These are phyloP conservation scores for Pristis pectinata DNA, from an alignment of 2,797 vertebrate species.

Conservation along the genomic window DNA sequence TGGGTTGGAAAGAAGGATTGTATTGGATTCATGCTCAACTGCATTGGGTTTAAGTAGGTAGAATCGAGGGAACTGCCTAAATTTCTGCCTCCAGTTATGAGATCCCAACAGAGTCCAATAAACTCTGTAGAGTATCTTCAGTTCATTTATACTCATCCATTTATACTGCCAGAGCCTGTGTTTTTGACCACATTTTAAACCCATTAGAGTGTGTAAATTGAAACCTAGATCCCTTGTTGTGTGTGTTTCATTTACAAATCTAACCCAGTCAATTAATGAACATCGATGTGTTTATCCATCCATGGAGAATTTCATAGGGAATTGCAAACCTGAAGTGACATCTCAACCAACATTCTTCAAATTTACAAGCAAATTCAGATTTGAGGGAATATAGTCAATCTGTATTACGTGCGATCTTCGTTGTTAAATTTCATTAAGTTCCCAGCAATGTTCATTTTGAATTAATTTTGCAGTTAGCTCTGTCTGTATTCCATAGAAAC, in stretches of 20 bases:
- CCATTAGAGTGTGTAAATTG: not conserved
- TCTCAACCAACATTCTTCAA: not conserved
- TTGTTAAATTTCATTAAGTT: not conserved
- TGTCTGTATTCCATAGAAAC: not conserved
- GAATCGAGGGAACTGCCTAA: not conserved
- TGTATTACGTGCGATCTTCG: not conserved
- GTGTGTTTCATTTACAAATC: not conserved
- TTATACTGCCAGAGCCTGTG: not conserved
- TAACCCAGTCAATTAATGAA: not conserved
- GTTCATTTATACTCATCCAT: not conserved
- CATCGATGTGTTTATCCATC: not conserved
- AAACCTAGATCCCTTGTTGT: not conserved
- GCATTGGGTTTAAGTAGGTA: not conserved
- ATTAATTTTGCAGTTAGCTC: not conserved
- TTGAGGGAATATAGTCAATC: not conserved
- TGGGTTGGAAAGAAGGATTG: no score
- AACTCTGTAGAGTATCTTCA: not conserved
- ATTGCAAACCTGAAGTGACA: not conserved
- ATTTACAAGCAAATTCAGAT: not conserved
- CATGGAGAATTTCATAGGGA: not conserved
- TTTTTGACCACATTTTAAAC: not conserved
- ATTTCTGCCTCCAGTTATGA: not conserved
- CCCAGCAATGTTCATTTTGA: not conserved
- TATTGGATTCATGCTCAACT: no score
- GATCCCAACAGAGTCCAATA: not conserved